These are phyloP conservation scores for Drosophila sp. DNA, from an alignment of 1,140 invertebrate genomes.

Conservation along the genomic window DNA sequence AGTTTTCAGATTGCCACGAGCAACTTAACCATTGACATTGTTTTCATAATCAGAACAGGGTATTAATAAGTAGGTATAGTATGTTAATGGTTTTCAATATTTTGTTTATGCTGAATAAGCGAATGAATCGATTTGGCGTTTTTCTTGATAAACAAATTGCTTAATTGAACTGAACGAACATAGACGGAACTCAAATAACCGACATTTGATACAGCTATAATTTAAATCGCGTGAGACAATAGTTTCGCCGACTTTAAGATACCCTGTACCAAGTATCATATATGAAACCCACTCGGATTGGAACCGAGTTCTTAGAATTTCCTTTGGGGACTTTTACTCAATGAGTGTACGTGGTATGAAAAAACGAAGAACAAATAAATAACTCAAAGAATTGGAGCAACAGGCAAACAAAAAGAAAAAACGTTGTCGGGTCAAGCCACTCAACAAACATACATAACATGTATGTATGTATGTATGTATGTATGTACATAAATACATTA, in stretches of 20 bases:
- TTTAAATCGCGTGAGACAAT: background rate
- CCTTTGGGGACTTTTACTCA: background rate
- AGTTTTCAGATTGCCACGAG: too few species aligned
- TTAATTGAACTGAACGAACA: conserved; percentile 44
- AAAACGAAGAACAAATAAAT: conserved; percentile 22
- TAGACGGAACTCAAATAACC: conserved; percentile 25
- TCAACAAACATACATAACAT: conserved; percentile 14
- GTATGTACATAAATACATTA: background rate
- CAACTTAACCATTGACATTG: too few species aligned
- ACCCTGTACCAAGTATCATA: background rate
- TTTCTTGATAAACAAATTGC: conserved; percentile 32
- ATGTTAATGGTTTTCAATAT: background rate
- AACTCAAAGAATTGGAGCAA: conserved; percentile 46
- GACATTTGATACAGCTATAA: conserved; percentile 50
- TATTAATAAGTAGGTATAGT: background rate
- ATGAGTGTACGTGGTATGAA: conserved; percentile 2
- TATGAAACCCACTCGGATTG: too few species aligned
- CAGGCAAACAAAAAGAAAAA: conserved; percentile 20
- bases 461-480: conserved; percentile 8
- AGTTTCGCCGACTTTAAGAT: conserved; percentile 1
- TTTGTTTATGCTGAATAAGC: conserved; percentile 31
- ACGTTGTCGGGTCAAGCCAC: conserved; percentile 38
- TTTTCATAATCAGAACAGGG: background rate
- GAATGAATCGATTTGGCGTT: conserved; percentile 22
- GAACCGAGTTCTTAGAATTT: too few species aligned